phyloP scores from a whole-genome alignment of 2,113 vertebrate genomes.

The Acanthochromis polyacanthus region DNA sequence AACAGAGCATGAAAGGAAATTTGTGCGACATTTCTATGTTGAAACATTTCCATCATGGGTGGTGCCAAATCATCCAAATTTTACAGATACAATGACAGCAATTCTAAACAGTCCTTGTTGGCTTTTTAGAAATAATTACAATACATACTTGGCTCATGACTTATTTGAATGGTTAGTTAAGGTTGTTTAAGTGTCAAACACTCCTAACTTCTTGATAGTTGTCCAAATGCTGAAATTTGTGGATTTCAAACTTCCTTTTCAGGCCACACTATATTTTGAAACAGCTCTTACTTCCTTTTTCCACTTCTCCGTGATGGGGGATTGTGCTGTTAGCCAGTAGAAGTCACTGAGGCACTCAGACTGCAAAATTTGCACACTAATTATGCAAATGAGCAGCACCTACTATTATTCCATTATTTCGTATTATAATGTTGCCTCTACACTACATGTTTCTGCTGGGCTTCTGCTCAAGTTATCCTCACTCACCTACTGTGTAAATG shows the following conservation, averaged over 20 bases:
- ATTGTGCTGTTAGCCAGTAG: constrained; percentile 1
- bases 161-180: too few relatives aligned
- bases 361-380: constrained; percentile 23
- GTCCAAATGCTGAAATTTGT: background rate
- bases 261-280: background rate
- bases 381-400: constrained; percentile 31
- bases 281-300: background rate
- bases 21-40: too few relatives aligned
- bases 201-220: background rate
- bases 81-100: too few relatives aligned
- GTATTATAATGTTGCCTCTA: constrained; percentile 15
- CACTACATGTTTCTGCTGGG: constrained; percentile 5
- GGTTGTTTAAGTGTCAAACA: background rate
- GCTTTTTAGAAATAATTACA: too few relatives aligned
- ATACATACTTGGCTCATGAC: too few relatives aligned
- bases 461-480: constrained; percentile 2
- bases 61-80: too few relatives aligned
- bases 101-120: too few relatives aligned
- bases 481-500: constrained; percentile 10
- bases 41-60: too few relatives aligned
- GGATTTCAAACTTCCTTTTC: constrained; percentile 2
- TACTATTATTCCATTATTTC: constrained; percentile 9
- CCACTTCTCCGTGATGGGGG: background rate
- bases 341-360: constrained; percentile 10
- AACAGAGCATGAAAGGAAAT: too few relatives aligned